Evolutionary conservation across 2,888 invertebrate genomes (phyloP).

Genomic region (Linyphia triangularis): DNA sequence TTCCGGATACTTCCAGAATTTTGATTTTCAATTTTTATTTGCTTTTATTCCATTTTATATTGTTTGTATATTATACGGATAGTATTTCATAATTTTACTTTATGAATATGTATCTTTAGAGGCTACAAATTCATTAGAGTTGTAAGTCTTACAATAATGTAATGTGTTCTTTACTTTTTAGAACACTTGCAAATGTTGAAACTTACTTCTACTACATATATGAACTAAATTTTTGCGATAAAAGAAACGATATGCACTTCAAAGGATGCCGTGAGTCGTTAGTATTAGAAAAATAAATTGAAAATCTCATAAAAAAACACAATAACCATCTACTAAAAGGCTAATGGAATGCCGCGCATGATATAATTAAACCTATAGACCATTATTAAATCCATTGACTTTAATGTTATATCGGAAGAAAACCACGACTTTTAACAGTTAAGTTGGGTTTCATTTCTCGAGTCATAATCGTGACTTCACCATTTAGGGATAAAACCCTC

Average conservation of each 20-base stretch:
- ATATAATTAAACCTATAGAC: slow-evolving; percentile 33
- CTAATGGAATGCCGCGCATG: slow-evolving; percentile 36
- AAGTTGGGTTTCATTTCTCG: slow-evolving; percentile 11
- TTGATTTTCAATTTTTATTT: no score
- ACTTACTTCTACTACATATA: background rate
- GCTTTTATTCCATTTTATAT: no score
- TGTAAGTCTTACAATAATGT: no score
- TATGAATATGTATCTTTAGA: no score
- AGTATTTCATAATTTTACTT: no score
- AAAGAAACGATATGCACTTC: background rate
- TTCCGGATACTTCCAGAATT: no score
- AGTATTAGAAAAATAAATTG: background rate
- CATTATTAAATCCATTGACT: slow-evolving; percentile 30
- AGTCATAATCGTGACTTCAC: slow-evolving; percentile 49
- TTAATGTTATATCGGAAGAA: slow-evolving; percentile 8
- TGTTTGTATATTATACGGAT: no score
- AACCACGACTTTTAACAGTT: slow-evolving; percentile 30
- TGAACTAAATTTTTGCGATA: background rate
- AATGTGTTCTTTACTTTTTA: no score
- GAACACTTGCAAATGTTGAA: no score
- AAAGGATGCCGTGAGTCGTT: background rate
- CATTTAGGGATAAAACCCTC: slow-evolving; percentile 57
- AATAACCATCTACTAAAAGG: background rate
- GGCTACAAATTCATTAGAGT: no score
- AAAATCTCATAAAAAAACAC: background rate